Conservation (phyloP, 1,140 invertebrate species). For the Eurosta solidaginis region DNA sequence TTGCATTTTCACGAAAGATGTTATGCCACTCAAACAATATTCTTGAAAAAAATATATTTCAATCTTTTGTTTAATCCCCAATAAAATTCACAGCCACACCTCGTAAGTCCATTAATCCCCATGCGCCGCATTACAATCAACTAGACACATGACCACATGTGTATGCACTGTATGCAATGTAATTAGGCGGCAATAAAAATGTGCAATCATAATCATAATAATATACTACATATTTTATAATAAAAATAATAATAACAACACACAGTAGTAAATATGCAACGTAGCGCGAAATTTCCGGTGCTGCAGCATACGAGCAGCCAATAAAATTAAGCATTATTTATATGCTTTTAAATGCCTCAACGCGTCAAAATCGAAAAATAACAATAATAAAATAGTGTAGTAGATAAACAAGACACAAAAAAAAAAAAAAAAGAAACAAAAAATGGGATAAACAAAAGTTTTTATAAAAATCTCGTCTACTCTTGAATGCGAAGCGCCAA, state of each 20-base stretch:
- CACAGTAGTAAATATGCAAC: background rate
- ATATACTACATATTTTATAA: constrained; percentile 1
- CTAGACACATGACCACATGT: background rate
- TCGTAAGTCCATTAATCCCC: no score
- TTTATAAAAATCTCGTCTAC: background rate
- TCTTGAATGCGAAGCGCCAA: background rate
- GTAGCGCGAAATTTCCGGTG: constrained; percentile 5
- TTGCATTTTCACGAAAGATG: no score
- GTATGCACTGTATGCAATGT: background rate
- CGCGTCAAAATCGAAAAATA: constrained; percentile 10
- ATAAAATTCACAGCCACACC: no score
- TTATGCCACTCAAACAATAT: no score
- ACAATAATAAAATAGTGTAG: constrained; percentile 2
- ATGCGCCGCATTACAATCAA: no score
- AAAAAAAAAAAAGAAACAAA: background rate
- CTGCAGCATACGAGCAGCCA: background rate
- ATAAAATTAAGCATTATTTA: constrained; percentile 27
- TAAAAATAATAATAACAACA: background rate
- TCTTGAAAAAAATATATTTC: no score
- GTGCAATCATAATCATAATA: constrained; percentile 16
- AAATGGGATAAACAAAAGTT: constrained; percentile 1
- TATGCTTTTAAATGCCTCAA: constrained; percentile 23
- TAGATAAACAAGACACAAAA: background rate
- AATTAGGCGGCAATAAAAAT: constrained; percentile 25
- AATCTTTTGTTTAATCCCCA: no score